Evolutionary conservation across 1,140 invertebrate species (phyloP).

Genomic region (Megalonaias nervosa): DNA sequence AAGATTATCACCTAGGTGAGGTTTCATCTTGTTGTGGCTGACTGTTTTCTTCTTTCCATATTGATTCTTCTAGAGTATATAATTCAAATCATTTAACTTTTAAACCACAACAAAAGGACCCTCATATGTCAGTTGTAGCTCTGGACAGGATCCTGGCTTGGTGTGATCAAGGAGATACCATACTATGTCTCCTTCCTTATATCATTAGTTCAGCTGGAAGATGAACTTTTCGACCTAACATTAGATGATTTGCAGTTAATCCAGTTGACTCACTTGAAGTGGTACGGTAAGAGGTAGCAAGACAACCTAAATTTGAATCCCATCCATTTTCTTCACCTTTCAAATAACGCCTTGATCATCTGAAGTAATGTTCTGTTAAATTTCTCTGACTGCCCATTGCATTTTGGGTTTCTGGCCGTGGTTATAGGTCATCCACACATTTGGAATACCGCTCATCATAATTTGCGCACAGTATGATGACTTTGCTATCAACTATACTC

Average conservation of each 20-base stretch:
- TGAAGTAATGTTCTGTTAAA: conserved; percentile 51
- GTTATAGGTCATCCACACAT: too few relatives aligned
- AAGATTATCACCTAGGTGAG: conserved; percentile 10
- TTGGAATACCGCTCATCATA: too few relatives aligned
- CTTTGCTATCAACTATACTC: too few relatives aligned
- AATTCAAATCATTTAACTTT: conserved; percentile 10
- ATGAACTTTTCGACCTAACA: conserved; percentile 41
- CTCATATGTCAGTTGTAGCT: conserved; percentile 14
- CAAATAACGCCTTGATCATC: conserved; percentile 53
- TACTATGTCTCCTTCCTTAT: conserved; percentile 26
- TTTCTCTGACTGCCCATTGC: conserved; percentile 47
- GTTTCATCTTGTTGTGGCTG: conserved; percentile 31
- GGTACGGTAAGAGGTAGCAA: conserved; percentile 30
- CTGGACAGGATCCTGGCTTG: conserved; percentile 1
- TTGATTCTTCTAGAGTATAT: conserved; percentile 10
- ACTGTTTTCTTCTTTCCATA: conserved; percentile 13
- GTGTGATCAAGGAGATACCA: conserved; percentile 13
- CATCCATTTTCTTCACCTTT: conserved; percentile 33
- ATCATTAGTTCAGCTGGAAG: conserved; percentile 35
- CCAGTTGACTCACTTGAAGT: conserved; percentile 37
- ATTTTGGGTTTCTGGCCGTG: conserved; percentile 24
- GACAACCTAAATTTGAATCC: conserved; percentile 36
- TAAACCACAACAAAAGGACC: conserved; percentile 15
- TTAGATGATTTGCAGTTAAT: conserved; percentile 37
- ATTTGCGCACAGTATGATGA: too few relatives aligned